Conservation (phyloP, 2,888 invertebrate species). For the Sesia apiformis region DNA sequence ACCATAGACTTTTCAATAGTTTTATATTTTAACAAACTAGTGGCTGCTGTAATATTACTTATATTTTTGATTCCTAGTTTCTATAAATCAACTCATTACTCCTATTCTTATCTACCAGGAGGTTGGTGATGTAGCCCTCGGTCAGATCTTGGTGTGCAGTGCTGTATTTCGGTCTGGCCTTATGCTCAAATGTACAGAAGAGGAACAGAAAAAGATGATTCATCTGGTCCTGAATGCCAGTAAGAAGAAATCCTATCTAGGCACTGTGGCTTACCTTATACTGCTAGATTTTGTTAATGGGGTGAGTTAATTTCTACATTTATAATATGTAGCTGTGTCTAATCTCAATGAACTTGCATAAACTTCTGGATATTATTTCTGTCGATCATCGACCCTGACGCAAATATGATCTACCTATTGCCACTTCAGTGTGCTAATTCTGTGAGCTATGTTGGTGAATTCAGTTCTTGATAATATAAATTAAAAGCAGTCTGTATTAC, state of each 20-base stretch:
- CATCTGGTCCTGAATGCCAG: slow-evolving; percentile 65
- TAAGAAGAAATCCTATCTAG: slow-evolving; percentile 76
- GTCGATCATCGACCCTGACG: no score
- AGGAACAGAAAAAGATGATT: slow-evolving; percentile 56
- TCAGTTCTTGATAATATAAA: no score
- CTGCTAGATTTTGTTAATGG: slow-evolving; percentile 74
- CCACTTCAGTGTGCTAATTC: no score
- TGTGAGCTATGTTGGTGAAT: no score
- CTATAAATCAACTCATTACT: not conserved
- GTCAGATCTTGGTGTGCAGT: slow-evolving; percentile 81
- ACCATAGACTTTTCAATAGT: not conserved
- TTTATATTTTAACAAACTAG: not conserved
- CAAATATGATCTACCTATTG: no score
- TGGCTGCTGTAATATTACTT: not conserved
- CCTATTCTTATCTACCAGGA: slow-evolving; percentile 65
- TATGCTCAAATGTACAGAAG: slow-evolving; percentile 58
- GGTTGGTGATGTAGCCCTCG: slow-evolving; percentile 81
- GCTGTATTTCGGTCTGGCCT: slow-evolving; percentile 79
- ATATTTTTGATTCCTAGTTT: not conserved
- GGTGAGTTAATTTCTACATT: slow-evolving; percentile 39
- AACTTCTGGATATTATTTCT: no score
- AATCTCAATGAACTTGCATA: no score
- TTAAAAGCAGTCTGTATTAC: no score
- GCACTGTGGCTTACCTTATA: slow-evolving; percentile 75
- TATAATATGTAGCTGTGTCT: no score